phyloP scores from a whole-genome alignment of 1,140 invertebrate species.

The Colletes gigas region DNA sequence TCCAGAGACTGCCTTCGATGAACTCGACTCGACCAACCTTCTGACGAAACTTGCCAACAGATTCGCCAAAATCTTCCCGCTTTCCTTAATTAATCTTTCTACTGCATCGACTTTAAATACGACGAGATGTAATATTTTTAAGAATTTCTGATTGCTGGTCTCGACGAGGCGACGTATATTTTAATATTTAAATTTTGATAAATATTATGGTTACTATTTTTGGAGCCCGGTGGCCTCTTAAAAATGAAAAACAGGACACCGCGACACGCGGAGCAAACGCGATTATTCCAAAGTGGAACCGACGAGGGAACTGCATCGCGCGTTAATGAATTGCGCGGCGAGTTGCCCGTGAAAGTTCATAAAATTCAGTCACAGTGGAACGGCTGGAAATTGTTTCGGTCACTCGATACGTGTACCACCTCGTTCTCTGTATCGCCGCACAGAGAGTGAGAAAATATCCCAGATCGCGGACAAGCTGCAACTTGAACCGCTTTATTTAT shows the following conservation, averaged over 20 bases:
- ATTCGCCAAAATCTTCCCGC: background rate
- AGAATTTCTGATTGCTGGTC: too few species aligned
- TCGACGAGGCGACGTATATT: too few species aligned
- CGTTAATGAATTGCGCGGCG: constrained; percentile 5
- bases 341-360: constrained; percentile 24
- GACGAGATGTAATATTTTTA: too few species aligned
- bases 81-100: background rate
- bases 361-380: constrained; percentile 22
- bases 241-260: background rate
- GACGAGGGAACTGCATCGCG: constrained; percentile 25
- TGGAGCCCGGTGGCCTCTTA: background rate
- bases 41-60: constrained; percentile 7
- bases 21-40: constrained; percentile 10
- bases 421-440: background rate
- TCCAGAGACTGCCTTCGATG: constrained; percentile 16
- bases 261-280: background rate
- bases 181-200: too few species aligned
- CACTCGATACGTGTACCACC: constrained; percentile 9
- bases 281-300: constrained; percentile 14
- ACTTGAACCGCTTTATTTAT: constrained; percentile 22
- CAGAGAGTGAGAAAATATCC: background rate
- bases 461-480: background rate
- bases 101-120: background rate
- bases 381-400: constrained; percentile 24
- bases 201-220: background rate